Base-by-base conservation (phyloP, 2,113 vertebrate genomes). In the Paralichthys olivaceus region DNA sequence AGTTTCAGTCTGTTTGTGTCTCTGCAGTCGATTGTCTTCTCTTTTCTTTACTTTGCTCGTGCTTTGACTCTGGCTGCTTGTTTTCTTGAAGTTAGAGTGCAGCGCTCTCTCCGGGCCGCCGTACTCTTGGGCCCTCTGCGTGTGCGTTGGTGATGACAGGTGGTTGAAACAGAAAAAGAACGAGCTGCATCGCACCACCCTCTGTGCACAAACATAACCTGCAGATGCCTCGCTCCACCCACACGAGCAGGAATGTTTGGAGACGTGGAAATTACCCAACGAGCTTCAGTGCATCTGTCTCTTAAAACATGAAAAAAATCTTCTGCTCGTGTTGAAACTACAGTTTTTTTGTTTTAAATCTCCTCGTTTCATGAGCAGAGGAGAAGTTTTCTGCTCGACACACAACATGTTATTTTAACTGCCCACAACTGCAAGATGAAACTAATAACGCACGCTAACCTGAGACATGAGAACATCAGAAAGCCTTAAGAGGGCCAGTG, bases 191-290 rank as follows among this genome's bases (percentile, higher is more conserved):
- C 1, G 7, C 26, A 13, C 15, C 29, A 5, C 49, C 71, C 28
- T 29, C 32, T 57, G 28, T 72, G 69, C 63, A 59, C 28, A 56
- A 62, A 49, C 34, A 56, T 62, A 43, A 14, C 22, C 29, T 17
- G 22, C 32, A 0, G 1, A 40, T 7, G n/a, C 34, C 1, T 37
- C 43, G 0, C 17, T 22, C 34, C 53, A 20, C n/a, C 37, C 61
- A 29, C 45, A 8, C 4, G 17, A 4, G 8, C 25, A 29, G 6
- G 9, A 51, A 15, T 29, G 32, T 55, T 29, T 49, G 23, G 26
- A 58, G 54, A 32, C 49, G 17, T 34, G 55, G 34, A 25, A 57
- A 75, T 53, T 11, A 73, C 54, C 26, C 4, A 45, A 49, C 20
- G 15, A 43, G 45, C 32, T 0, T 5, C 17, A 19, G 13, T 43